Evolutionary conservation across 2,888 invertebrate genomes (phyloP).

Genomic region (Drosophila algonquin): DNA sequence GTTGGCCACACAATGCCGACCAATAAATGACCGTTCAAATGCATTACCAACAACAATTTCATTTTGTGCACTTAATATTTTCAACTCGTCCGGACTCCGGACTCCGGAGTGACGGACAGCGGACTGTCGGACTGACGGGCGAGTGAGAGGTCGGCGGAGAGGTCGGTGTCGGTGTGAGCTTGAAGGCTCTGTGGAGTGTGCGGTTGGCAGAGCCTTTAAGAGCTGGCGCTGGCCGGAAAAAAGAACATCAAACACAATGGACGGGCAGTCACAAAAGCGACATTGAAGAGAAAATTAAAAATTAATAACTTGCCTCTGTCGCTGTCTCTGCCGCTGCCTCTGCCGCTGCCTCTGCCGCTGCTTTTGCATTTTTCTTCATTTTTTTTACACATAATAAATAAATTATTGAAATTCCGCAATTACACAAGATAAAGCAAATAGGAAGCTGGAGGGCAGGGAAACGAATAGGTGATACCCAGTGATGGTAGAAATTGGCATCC

Average conservation of each 20-base stretch:
- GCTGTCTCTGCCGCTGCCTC: slow-evolving; percentile 2
- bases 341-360: slow-evolving; percentile 1
- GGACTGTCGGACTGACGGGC: no score
- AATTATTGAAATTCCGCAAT: slow-evolving; percentile 76
- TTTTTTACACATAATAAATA: slow-evolving; percentile 75
- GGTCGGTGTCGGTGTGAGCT: slow-evolving; percentile 5
- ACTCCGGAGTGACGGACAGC: not conserved
- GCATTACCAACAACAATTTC: slow-evolving; percentile 41
- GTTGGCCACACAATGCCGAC: slow-evolving; percentile 62
- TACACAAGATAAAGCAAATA: slow-evolving; percentile 43
- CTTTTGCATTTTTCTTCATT: slow-evolving; percentile 24
- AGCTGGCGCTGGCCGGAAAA: slow-evolving; percentile 20
- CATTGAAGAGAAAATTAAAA: slow-evolving; percentile 45
- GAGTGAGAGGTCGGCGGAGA: not conserved
- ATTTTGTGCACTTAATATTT: slow-evolving; percentile 32
- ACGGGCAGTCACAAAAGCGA: slow-evolving; percentile 34
- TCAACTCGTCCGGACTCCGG: slow-evolving; percentile 3
- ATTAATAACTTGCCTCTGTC: slow-evolving; percentile 52
- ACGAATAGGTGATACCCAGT: slow-evolving; percentile 6
- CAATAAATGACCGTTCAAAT: slow-evolving; percentile 62
- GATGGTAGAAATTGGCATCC: not conserved
- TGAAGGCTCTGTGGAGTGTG: slow-evolving; percentile 1
- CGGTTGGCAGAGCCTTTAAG: slow-evolving; percentile 36
- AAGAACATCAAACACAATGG: slow-evolving; percentile 39
- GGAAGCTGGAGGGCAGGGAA: no score